Evolutionary conservation across 2,888 invertebrate genomes (phyloP), one percentile per base, ranked within the genome.

Genomic region (Tuta absoluta): DNA sequence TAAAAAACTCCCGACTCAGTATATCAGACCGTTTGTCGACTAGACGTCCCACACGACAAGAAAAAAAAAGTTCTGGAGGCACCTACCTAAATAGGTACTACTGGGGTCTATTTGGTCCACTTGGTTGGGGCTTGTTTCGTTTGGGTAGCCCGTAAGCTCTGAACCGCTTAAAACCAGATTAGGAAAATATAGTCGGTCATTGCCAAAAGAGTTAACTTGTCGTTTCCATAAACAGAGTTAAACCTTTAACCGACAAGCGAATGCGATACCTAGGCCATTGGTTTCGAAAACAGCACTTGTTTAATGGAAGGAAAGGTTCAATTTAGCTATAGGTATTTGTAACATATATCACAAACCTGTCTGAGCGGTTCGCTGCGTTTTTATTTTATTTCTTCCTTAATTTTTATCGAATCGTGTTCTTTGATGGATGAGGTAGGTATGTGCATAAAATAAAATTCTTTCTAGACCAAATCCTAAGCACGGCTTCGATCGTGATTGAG

Each of bases 171-270:
- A 41, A 41, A 41, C 41, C 41, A 41, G n/a, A 41, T 41, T 12
- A 57, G 23, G 61, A 45, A 49, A 61, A 60, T 76, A 76, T 75
- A 82, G 82, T 84, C 84, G 86, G 88, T 87, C 88, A 87, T 87
- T 89, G 86, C 87, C 91, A 88, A 91, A 91, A 89, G 81, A 77
- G 80, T 81, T 77, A 86, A 82, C 83, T 82, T 75, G 90, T 81
- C 79, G 78, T 86, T 84, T 83, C 91, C 91, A 84, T 88, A 83
- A 87, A 87, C 79, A 89, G 90, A 71, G 75, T 81, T 85, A 87
- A 88, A 85, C 83, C 83, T 80, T 71, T 8, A 76, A 81, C 78
- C 79, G 78, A 33, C 8, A 78, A 79, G 75, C 81, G 79, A 78
- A 75, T 72, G 77, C 71, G 74, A 70, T 71, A 75, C 76, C 76